Evolutionary conservation across 2,797 vertebrate species (phyloP).

Genomic region (Anguilla anguilla): DNA sequence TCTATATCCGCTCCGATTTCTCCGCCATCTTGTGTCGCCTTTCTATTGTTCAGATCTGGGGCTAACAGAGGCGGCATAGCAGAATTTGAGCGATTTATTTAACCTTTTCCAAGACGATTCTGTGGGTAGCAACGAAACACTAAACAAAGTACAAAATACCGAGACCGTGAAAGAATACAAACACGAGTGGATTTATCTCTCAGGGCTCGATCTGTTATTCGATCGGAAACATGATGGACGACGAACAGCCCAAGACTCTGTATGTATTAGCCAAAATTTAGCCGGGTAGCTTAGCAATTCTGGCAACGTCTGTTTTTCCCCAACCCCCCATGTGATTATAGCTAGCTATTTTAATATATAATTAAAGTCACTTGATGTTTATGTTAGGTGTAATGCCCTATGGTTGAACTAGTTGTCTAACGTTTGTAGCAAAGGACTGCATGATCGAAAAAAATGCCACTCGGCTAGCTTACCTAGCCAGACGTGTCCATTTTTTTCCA

Average conservation of each 20-base stretch:
- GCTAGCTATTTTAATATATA: not conserved
- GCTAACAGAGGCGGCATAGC: slow-evolving; percentile 58
- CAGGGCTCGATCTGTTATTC: slow-evolving; percentile 67
- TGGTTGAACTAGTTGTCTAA: not conserved
- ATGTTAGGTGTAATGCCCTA: not conserved
- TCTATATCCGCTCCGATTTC: slow-evolving; percentile 53
- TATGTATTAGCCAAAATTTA: slow-evolving; percentile 56
- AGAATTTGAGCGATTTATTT: slow-evolving; percentile 48
- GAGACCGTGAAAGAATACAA: slow-evolving; percentile 38
- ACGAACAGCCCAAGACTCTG: slow-evolving; percentile 76
- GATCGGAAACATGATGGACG: slow-evolving; percentile 72
- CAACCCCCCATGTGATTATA: not conserved
- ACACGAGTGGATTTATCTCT: slow-evolving; percentile 67
- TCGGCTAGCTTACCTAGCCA: slow-evolving; percentile 21
- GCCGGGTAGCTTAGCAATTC: not conserved
- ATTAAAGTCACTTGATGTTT: not conserved
- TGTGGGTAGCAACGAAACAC: not conserved
- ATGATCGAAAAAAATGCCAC: slow-evolving; percentile 17
- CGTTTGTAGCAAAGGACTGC: not conserved
- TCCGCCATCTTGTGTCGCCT: slow-evolving; percentile 73
- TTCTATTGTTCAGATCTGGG: slow-evolving; percentile 71
- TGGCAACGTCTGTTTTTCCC: not conserved
- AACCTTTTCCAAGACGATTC: slow-evolving; percentile 32
- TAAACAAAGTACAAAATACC: slow-evolving; percentile 10
- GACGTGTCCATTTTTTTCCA: slow-evolving; percentile 44